Conservation (phyloP, 2,888 invertebrate species). For the Polia nebulosa region DNA sequence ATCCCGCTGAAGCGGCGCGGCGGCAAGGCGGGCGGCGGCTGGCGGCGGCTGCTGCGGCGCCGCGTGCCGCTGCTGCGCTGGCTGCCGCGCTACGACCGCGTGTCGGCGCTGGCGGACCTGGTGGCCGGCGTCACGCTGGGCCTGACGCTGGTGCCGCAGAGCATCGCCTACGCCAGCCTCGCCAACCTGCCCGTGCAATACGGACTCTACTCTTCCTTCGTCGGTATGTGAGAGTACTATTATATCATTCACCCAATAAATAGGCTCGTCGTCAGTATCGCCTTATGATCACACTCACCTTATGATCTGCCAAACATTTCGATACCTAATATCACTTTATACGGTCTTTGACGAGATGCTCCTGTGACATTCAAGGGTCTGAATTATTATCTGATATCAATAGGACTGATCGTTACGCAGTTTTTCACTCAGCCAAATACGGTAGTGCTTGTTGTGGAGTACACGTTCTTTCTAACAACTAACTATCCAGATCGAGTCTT, state of each 20-base stretch:
- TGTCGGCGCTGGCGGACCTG: constrained; percentile 94
- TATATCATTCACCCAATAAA: background rate
- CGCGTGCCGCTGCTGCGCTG: constrained; percentile 91
- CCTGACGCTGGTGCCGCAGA: constrained; percentile 97
- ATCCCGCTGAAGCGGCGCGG: constrained; percentile 56
- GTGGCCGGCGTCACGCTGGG: constrained; percentile 97
- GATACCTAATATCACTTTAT: too few relatives aligned
- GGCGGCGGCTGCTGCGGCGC: constrained; percentile 67
- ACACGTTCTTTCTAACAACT: background rate
- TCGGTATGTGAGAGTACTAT: constrained; percentile 90
- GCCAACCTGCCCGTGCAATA: constrained; percentile 97
- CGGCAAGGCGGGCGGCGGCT: constrained; percentile 48
- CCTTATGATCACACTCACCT: too few relatives aligned
- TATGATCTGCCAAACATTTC: background rate
- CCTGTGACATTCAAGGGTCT: background rate
- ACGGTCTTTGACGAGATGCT: background rate
- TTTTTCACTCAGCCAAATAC: background rate
- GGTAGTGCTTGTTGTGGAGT: background rate
- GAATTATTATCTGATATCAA: background rate
- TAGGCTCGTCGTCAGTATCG: too few relatives aligned
- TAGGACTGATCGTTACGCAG: background rate
- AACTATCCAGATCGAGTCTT: background rate
- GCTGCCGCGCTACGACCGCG: constrained; percentile 93
- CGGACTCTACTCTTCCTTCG: constrained; percentile 97
- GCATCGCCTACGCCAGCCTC: constrained; percentile 97